phyloP scores from a whole-genome alignment of 1,140 invertebrate species.

The Drosophila elegans region DNA sequence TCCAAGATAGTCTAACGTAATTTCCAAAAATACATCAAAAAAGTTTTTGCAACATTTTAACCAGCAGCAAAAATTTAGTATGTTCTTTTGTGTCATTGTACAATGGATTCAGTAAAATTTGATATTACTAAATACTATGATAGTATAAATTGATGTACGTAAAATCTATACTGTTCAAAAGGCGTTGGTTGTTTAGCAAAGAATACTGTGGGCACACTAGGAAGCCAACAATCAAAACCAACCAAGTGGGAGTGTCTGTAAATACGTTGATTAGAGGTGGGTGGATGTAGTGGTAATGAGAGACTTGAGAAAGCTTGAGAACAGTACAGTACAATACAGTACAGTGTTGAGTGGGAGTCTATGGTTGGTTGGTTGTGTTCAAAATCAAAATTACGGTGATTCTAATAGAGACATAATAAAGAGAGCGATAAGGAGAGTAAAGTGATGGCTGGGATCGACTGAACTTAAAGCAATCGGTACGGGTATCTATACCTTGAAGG shows the following conservation, averaged over 20 bases:
- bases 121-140: constrained; percentile 12
- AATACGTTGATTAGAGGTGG: constrained; percentile 53
- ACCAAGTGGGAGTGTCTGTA: constrained; percentile 32
- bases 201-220: constrained; percentile 31
- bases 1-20: constrained; percentile 21
- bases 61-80: constrained; percentile 71
- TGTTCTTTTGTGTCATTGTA: constrained; percentile 46
- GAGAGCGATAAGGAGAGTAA: constrained; percentile 41
- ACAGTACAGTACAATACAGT: constrained; percentile 48
- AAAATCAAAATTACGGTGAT: constrained; percentile 74
- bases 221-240: constrained; percentile 60
- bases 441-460: constrained; percentile 40
- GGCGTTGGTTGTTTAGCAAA: constrained; percentile 11
- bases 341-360: constrained; percentile 49
- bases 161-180: constrained; percentile 15
- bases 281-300: constrained; percentile 62
- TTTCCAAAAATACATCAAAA: constrained; percentile 18
- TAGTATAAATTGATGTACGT: constrained; percentile 2
- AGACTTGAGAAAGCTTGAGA: constrained; percentile 62
- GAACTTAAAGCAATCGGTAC: constrained; percentile 48
- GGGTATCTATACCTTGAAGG: constrained; percentile 85
- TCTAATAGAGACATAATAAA: constrained; percentile 58
- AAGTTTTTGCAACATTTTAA: constrained; percentile 72
- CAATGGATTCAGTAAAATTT: constrained; percentile 35
- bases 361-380: constrained; percentile 59